A percentile compares a stretch with the other conserved stretches of the same genome.
phyloP scores from a whole-genome alignment of 2,888 invertebrate genomes.

The Thymelicus sylvestris region DNA sequence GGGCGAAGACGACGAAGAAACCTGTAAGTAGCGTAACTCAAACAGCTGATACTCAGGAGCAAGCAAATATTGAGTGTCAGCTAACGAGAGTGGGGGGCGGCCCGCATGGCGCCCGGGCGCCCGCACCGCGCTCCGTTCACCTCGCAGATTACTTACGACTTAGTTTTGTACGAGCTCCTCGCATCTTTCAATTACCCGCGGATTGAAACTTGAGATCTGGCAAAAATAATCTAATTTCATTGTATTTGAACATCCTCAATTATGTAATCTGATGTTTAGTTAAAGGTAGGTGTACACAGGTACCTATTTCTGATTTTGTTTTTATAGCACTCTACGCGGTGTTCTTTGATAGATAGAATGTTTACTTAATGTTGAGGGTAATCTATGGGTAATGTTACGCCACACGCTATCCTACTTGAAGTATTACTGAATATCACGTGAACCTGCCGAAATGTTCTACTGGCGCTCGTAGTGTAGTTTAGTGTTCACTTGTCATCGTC shows the following conservation, averaged over 20 bases:
- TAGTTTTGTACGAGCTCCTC: constrained; percentile 12
- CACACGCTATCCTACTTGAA: too few species aligned
- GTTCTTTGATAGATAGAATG: too few species aligned
- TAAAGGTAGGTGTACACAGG: too few species aligned
- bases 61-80: constrained; percentile 12
- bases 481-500: constrained; percentile 18
- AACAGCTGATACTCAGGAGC: constrained; percentile 9
- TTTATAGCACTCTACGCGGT: too few species aligned
- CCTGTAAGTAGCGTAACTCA: constrained; percentile 16
- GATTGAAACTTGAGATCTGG: neutral
- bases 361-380: too few species aligned
- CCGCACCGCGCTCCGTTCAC: neutral
- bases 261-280: too few species aligned
- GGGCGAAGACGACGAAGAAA: neutral
- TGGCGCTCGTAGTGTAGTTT: neutral
- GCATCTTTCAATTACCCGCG: neutral
- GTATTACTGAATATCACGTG: too few species aligned
- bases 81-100: constrained; percentile 13
- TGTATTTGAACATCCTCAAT: too few species aligned
- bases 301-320: too few species aligned
- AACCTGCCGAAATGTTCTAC: too few species aligned
- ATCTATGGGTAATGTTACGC: too few species aligned
- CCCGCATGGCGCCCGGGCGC: constrained; percentile 19
- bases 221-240: neutral
- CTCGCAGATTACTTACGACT: constrained; percentile 11